A percentile compares a stretch with the other conserved stretches of the same genome.
These are phyloP conservation scores for Zaprionus ghesquierei DNA, from an alignment of 1,140 invertebrate species.

Conservation along the genomic window DNA sequence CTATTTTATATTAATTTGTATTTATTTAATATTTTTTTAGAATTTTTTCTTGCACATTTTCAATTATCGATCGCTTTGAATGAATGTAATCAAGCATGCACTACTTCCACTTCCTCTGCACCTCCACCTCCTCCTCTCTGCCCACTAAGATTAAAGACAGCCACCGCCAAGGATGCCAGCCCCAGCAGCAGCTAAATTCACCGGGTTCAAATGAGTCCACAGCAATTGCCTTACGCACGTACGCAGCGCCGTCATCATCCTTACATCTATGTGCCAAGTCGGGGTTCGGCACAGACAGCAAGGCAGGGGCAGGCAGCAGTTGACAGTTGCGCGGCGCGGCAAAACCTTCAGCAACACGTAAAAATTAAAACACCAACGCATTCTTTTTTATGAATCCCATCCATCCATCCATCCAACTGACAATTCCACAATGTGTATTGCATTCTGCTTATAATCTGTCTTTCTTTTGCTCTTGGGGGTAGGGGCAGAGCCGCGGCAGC, in stretches of 20 bases:
- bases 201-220: conserved; percentile 54
- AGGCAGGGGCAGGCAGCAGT: conserved; percentile 27
- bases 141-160: conserved; percentile 48
- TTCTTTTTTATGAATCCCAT: conserved; percentile 61
- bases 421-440: conserved; percentile 66
- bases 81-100: conserved; percentile 26
- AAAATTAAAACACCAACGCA: conserved; percentile 77
- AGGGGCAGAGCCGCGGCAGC: conserved; percentile 36
- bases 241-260: conserved; percentile 48
- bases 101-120: too few species aligned
- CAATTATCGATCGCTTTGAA: neutral
- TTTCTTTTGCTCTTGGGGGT: conserved; percentile 4
- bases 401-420: conserved; percentile 52
- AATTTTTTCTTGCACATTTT: neutral
- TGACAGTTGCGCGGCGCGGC: conserved; percentile 32
- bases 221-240: conserved; percentile 71
- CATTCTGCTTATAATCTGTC: conserved; percentile 74
- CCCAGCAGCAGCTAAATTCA: conserved; percentile 12
- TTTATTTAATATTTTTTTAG: neutral
- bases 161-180: conserved; percentile 37
- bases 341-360: too few species aligned
- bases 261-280: conserved; percentile 16
- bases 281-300: conserved; percentile 16
- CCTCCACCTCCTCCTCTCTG: neutral
- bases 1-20: too few species aligned